Percentiles rank a stretch among this genome's conserved stretches.
Conservation (phyloP, 2,113 vertebrate species). For the Polypterus bichir region DNA sequence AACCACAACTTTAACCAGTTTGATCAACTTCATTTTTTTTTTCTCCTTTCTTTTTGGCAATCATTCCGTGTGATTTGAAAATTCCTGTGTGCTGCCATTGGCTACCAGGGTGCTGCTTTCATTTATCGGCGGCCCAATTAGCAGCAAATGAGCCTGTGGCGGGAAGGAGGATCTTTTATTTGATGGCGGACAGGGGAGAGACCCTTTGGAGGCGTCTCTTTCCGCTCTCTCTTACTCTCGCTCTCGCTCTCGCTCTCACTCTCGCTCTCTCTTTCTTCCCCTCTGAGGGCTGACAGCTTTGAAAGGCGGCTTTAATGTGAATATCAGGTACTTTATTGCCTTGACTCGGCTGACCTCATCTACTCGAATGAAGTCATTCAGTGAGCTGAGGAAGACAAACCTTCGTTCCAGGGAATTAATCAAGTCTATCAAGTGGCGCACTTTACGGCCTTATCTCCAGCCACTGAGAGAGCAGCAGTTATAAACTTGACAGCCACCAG, state of each 20-base stretch:
- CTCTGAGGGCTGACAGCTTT: conserved; percentile 39
- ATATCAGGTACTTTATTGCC: conserved; percentile 73
- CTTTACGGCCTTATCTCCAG: conserved; percentile 57
- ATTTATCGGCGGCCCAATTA: conserved; percentile 49
- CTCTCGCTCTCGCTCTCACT: conserved; percentile 1
- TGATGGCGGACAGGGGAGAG: conserved; percentile 41
- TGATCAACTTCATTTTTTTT: too few species aligned
- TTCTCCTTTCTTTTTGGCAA: too few species aligned
- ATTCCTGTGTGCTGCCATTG: conserved; percentile 2
- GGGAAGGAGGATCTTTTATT: conserved; percentile 15
- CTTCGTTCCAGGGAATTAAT: conserved; percentile 78
- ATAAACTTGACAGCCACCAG: conserved; percentile 67
- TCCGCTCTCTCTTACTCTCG: conserved; percentile 16
- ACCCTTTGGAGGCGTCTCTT: conserved; percentile 36
- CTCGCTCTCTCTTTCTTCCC: conserved; percentile 15
- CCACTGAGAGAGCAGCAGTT: conserved; percentile 53
- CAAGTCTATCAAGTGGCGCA: conserved; percentile 62
- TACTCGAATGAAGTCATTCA: conserved; percentile 83
- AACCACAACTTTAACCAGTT: too few species aligned
- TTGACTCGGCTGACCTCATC: conserved; percentile 77
- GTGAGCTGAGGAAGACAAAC: conserved; percentile 72
- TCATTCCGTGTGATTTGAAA: background rate
- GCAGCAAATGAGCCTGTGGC: conserved; percentile 27
- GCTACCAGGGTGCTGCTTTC: conserved; percentile 29
- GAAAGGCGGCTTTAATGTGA: conserved; percentile 62